Conservation (phyloP, 2,113 vertebrate species). For the Syngnathus scovelli region DNA sequence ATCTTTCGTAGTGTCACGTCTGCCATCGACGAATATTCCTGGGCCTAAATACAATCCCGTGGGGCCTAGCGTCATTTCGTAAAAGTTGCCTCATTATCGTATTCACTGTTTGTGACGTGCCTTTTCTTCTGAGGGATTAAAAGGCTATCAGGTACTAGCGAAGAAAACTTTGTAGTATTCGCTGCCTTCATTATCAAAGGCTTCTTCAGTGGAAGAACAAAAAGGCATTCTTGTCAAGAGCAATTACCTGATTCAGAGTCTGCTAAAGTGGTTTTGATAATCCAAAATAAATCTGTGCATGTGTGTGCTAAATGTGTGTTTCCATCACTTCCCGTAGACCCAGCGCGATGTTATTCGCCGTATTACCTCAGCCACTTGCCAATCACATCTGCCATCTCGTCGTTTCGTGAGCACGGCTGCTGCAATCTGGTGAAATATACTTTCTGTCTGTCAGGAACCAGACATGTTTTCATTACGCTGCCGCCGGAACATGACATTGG, state of each 20-base stretch:
- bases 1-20: no score
- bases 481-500: slow-evolving; percentile 50
- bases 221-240: slow-evolving; percentile 20
- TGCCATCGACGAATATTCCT: no score
- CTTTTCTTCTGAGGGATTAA: slow-evolving; percentile 17
- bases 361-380: slow-evolving; percentile 35
- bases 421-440: slow-evolving; percentile 57
- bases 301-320: slow-evolving; percentile 2
- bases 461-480: slow-evolving; percentile 54
- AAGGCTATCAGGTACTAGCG: slow-evolving; percentile 47
- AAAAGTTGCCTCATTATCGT: background rate
- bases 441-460: slow-evolving; percentile 45
- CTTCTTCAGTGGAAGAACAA: slow-evolving; percentile 20
- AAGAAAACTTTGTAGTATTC: slow-evolving; percentile 28
- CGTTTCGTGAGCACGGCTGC: slow-evolving; percentile 2
- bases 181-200: slow-evolving; percentile 30
- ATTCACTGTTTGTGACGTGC: no score
- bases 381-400: slow-evolving; percentile 44
- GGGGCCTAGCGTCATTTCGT: background rate
- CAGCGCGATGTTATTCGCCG: slow-evolving; percentile 31
- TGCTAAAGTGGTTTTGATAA: slow-evolving; percentile 12
- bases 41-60: no score
- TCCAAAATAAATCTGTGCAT: slow-evolving; percentile 9
- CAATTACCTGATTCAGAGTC: slow-evolving; percentile 20
- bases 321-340: slow-evolving; percentile 27